Base-by-base conservation (phyloP, 2,888 invertebrate species). In the Vesta saturnalis region DNA sequence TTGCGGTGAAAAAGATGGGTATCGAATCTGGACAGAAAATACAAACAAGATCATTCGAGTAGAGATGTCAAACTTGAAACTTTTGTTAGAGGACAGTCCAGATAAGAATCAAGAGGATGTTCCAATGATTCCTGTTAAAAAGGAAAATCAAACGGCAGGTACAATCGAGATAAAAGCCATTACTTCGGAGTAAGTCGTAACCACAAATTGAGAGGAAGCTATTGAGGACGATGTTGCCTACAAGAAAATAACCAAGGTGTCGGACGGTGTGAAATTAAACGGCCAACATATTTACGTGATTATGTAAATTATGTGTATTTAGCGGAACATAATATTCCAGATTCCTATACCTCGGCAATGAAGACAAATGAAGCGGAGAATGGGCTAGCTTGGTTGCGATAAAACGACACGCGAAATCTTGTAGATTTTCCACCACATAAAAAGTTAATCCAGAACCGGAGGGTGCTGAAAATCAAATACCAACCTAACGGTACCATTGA, bases 1-100 rank as follows among this genome's bases (percentile, higher is more conserved):
- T 55, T 63, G 56, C 58, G 70, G 43, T 0, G 59, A 62, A 14
- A 69, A 60, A 35, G 60, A 67, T 46, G 71, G 69, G 16, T 73
- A 57, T 52, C 56, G 68, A 8, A 59, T 66, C 3, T 72, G 61
- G 62, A 39, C 61, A 4, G 16, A 35, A 30, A 21, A 52, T n/a
- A 57, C 18, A 16, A 39, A 67, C 1, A 64, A 67, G 3, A 55
- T 72, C 10, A 49, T 60, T 14, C 12, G 39, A 68, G 68, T 43
- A 47, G 57, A 10, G 64, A 70, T 52, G 63, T 69, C 15, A 47
- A 59, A 10, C 69, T 71, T 35, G 21, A n/a, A 12, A 18, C 8
- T 52, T 5, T 15, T 16, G 8, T 14, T 58, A 2, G 15, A 30
- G 30, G 6, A n/a, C n/a, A 30, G n/a, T 8, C 15, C 22, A 22